phyloP scores from a whole-genome alignment of 2,113 vertebrate genomes.

The Otolemur garnettii region DNA sequence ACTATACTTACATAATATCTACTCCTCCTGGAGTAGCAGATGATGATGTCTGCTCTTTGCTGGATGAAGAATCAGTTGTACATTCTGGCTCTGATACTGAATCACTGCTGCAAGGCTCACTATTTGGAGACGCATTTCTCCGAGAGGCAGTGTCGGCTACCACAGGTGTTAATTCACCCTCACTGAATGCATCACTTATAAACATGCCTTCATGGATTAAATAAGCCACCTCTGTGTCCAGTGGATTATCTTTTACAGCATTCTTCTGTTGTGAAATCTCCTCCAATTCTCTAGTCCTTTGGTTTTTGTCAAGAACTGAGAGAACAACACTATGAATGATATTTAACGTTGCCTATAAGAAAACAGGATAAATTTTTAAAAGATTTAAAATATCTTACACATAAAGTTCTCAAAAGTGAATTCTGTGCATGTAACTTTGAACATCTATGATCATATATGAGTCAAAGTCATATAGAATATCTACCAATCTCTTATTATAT shows the following conservation, averaged over 20 bases:
- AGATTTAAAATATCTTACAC: constrained; percentile 37
- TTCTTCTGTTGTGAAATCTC: constrained; percentile 84
- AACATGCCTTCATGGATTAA: constrained; percentile 98
- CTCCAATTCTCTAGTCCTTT: constrained; percentile 90
- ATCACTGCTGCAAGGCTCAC: constrained; percentile 89
- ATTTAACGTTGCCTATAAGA: constrained; percentile 92
- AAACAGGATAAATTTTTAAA: constrained; percentile 79
- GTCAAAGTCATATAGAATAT: constrained; percentile 54
- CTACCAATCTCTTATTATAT: not conserved
- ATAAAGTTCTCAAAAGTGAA: constrained; percentile 54
- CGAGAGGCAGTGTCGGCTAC: constrained; percentile 85
- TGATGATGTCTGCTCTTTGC: constrained; percentile 91
- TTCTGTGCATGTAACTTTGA: constrained; percentile 22
- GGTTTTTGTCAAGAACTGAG: constrained; percentile 95
- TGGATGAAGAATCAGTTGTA: constrained; percentile 90
- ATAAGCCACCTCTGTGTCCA: constrained; percentile 95
- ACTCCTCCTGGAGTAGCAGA: constrained; percentile 86
- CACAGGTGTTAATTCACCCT: constrained; percentile 86
- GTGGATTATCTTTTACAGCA: constrained; percentile 80
- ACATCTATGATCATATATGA: constrained; percentile 40
- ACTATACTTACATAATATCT: constrained; percentile 89
- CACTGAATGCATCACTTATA: constrained; percentile 95
- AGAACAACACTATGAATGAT: constrained; percentile 94
- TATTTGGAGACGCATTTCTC: constrained; percentile 85
- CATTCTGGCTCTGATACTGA: constrained; percentile 90